Percentiles rank a stretch among this genome's conserved stretches.
These are phyloP conservation scores for Pionites leucogaster DNA, from an alignment of 2,113 vertebrate species.

Conservation along the genomic window DNA sequence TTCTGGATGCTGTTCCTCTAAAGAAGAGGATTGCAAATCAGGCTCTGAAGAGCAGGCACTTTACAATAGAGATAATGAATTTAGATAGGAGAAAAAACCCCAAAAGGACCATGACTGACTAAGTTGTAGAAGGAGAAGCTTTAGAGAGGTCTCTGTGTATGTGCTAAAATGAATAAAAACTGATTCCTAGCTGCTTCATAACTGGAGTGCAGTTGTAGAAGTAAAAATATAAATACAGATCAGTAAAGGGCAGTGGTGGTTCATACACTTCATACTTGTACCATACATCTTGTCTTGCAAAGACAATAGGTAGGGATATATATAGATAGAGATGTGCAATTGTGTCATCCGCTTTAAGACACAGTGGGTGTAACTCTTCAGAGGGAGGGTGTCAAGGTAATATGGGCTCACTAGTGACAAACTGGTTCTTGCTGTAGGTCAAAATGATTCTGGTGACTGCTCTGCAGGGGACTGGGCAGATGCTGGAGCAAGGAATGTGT, in stretches of 20 bases:
- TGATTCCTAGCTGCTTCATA: neutral
- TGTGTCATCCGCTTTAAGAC: neutral
- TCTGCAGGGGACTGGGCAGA: neutral
- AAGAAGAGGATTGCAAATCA: neutral
- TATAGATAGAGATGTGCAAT: neutral
- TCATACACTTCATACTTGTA: neutral
- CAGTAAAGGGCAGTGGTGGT: neutral
- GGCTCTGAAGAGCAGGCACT: neutral
- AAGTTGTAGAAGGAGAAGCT: neutral
- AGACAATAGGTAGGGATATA: neutral
- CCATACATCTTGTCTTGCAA: neutral
- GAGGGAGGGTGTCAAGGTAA: neutral
- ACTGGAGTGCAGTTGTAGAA: neutral
- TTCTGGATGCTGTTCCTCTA: neutral
- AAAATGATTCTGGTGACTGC: neutral
- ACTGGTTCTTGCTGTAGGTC: neutral
- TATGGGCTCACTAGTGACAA: fast-evolving
- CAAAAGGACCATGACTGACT: neutral
- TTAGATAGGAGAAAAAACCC: neutral
- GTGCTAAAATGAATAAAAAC: neutral
- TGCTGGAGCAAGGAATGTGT: neutral
- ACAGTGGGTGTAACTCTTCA: neutral
- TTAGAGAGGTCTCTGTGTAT: neutral
- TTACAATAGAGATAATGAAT: neutral
- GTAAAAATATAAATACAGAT: neutral